A percentile compares a stretch with the other conserved stretches of the same genome.
These are phyloP conservation scores for Noctua janthina DNA, from an alignment of 2,888 invertebrate genomes.

Conservation along the genomic window DNA sequence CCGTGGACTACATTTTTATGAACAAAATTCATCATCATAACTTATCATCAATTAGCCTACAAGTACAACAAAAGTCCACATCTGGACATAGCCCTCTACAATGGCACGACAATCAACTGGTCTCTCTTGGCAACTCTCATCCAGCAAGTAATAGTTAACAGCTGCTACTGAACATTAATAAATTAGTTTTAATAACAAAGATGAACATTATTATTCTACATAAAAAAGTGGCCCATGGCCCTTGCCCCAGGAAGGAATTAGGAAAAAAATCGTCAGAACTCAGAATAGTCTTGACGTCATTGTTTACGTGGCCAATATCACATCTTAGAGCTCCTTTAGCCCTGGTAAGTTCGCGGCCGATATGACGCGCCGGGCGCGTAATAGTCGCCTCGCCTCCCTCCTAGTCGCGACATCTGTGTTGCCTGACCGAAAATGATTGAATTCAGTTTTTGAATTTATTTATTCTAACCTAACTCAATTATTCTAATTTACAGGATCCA, in stretches of 20 bases:
- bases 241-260: neutral
- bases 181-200: neutral
- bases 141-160: neutral
- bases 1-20: neutral
- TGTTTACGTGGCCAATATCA: conserved; percentile 29
- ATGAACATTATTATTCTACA: neutral
- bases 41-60: neutral
- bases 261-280: neutral
- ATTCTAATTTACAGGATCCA: conserved; percentile 92
- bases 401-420: neutral
- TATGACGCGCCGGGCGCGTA: conserved; percentile 76
- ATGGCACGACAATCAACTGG: neutral
- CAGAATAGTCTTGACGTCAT: conserved; percentile 16
- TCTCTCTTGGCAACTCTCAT: neutral
- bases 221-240: neutral
- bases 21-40: neutral
- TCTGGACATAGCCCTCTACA: neutral
- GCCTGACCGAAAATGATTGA: neutral
- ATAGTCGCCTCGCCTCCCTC: conserved; percentile 51
- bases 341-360: conserved; percentile 86
- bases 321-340: conserved; percentile 62
- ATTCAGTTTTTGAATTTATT: neutral
- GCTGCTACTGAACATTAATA: neutral
- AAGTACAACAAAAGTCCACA: neutral
- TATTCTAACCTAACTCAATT: neutral